Base-by-base conservation (phyloP, 2,113 vertebrate genomes). In the Origma solitaria region DNA sequence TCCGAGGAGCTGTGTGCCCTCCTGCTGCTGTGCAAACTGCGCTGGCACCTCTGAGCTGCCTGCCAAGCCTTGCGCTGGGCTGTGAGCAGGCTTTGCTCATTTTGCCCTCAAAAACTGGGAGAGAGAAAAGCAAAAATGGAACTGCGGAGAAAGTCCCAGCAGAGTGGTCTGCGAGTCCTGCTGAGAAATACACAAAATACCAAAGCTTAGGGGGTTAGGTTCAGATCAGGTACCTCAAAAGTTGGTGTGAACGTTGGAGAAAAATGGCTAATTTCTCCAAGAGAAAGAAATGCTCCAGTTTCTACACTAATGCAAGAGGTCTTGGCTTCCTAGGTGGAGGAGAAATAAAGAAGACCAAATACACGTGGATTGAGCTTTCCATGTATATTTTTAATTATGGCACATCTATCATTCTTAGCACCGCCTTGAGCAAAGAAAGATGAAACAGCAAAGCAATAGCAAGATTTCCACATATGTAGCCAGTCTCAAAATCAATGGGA, bases 341-440 rank as follows among this genome's bases (percentile, higher is more conserved):
- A 71, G 53, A 84, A 95, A 92, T 88, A 88, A 85, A 88, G 76
- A 71, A 77, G 50, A 51, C 11, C 45, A 75, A 56, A 38, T 71
- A 88, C 25, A 64, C 22, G 25, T 72, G 53, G 31, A 53, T 35
- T 86, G 75, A 3, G 1, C 47, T 92, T 94, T 70, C 72, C 65
- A 88, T 90, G 86, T 78, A 69, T 62, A 78, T 96, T 94, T 94
- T 94, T 95, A 90, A 96, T 97, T 92, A 82, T 75, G 92, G 45
- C 38, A 57, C 88, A 92, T 94, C 66, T 73, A 78, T 96, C 94
- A 95, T 94, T 90, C 90, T 79, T 82, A 88, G 57, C 51, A 69
- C 70, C 86, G 90, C 94, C 96, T 86, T 79, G 93, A 95, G 94
- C 94, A 71, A 94, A 86, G 56, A 88, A 68, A 88, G 53, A 90